These are phyloP conservation scores for Sebastes itinus DNA, from an alignment of 2,797 vertebrate species.

Conservation along the genomic window DNA sequence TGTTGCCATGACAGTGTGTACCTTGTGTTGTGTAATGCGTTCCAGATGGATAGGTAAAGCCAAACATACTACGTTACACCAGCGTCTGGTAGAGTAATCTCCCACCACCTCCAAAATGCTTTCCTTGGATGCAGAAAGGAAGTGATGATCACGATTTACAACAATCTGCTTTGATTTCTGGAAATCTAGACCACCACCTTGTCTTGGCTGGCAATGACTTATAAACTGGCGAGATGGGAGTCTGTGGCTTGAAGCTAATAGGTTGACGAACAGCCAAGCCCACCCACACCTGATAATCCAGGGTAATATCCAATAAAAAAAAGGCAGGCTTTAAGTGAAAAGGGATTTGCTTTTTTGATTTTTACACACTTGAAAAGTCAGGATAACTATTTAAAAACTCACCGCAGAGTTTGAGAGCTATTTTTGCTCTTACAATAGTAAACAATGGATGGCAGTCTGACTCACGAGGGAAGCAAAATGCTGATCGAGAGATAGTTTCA, in stretches of 20 bases:
- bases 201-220: slow-evolving; percentile 71
- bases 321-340: slow-evolving; percentile 35
- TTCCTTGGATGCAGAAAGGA: slow-evolving; percentile 76
- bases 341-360: slow-evolving; percentile 39
- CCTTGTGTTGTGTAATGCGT: slow-evolving; percentile 66
- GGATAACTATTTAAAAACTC: slow-evolving; percentile 43
- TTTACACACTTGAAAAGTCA: slow-evolving; percentile 44
- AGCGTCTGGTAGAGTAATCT: slow-evolving; percentile 73
- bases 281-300: slow-evolving; percentile 79
- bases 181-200: slow-evolving; percentile 77
- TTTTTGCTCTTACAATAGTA: slow-evolving; percentile 58
- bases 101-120: slow-evolving; percentile 74
- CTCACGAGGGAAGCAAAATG: slow-evolving; percentile 47
- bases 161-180: slow-evolving; percentile 79
- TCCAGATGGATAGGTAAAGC: slow-evolving; percentile 80
- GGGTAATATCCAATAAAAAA: slow-evolving; percentile 49
- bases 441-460: slow-evolving; percentile 60
- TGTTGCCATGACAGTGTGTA: slow-evolving; percentile 70
- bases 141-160: slow-evolving; percentile 78
- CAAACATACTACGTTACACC: slow-evolving; percentile 69
- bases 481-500: slow-evolving; percentile 59
- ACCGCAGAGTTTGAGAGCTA: slow-evolving; percentile 27
- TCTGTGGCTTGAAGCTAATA: slow-evolving; percentile 69
- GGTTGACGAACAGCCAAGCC: slow-evolving; percentile 74
- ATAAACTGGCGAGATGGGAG: slow-evolving; percentile 67